A percentile compares a stretch with the other conserved stretches of the same genome.
These are phyloP conservation scores for Spinus pinus DNA, from an alignment of 2,797 vertebrate species.

Conservation along the genomic window DNA sequence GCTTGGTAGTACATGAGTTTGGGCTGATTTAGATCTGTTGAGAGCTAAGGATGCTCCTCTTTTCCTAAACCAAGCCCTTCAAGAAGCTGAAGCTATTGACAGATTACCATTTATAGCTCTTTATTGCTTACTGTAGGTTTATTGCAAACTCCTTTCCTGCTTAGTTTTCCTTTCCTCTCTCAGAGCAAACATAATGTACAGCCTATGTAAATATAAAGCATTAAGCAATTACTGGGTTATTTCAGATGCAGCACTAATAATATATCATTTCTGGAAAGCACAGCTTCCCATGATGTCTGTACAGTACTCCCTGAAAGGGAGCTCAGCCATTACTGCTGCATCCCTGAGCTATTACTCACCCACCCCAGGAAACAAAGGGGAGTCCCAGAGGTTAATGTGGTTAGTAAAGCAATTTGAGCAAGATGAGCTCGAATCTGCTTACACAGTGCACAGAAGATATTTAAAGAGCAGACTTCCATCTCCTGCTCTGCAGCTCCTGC, in stretches of 20 bases:
- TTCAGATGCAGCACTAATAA: constrained; percentile 49
- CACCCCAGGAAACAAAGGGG: constrained; percentile 49
- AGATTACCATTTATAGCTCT: constrained; percentile 39
- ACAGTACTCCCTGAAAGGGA: neutral
- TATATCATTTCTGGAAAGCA: constrained; percentile 19
- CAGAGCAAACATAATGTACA: constrained; percentile 50
- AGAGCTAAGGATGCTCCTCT: constrained; percentile 1
- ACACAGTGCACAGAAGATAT: neutral
- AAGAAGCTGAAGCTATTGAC: constrained; percentile 16
- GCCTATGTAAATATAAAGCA: constrained; percentile 63
- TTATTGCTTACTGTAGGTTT: constrained; percentile 55
- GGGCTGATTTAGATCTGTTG: neutral
- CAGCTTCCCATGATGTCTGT: neutral
- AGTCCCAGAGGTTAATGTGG: constrained; percentile 47
- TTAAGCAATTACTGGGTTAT: constrained; percentile 60
- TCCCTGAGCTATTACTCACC: constrained; percentile 36
- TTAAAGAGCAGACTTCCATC: constrained; percentile 38
- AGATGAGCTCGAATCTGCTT: constrained; percentile 45
- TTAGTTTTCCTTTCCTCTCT: constrained; percentile 22
- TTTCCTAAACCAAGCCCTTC: neutral
- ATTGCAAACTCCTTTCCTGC: constrained; percentile 22
- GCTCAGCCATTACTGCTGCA: constrained; percentile 1
- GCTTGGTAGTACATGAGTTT: neutral
- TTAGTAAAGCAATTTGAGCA: constrained; percentile 50
- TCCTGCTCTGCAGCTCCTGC: neutral